Conservation (phyloP, 53 echinoderm and acorn worm genomes). For the Stichopus horrens region DNA sequence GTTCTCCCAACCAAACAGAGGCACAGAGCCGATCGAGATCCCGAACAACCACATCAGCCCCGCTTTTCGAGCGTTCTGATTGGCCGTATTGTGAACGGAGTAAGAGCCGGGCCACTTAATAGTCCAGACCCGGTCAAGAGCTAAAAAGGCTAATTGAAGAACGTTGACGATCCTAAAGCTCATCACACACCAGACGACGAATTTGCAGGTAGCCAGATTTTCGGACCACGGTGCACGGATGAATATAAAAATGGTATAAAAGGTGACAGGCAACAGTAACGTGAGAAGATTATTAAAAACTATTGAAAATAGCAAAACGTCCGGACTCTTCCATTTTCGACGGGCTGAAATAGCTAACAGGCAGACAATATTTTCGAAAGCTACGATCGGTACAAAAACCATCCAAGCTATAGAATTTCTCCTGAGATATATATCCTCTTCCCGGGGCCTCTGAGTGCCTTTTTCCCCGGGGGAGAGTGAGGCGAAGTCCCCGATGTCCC, state of each 20-base stretch:
- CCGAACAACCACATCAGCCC: conserved; percentile 96
- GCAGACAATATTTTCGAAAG: conserved; percentile 72
- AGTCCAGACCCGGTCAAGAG: conserved; percentile 93
- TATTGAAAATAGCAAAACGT: conserved; percentile 83
- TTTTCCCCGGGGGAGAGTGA: neutral
- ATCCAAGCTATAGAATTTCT: conserved; percentile 72
- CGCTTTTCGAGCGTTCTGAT: conserved; percentile 75
- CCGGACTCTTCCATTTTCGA: conserved; percentile 89
- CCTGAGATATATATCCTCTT: conserved; percentile 32
- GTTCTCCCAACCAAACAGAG: conserved; percentile 71
- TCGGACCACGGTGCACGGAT: conserved; percentile 45
- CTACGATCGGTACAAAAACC: conserved; percentile 59
- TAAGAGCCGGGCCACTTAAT: conserved; percentile 93
- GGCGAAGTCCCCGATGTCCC: neutral
- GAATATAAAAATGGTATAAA: conserved; percentile 66
- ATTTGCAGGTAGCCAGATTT: conserved; percentile 64
- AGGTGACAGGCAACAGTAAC: conserved; percentile 67
- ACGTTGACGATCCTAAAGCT: conserved; percentile 78
- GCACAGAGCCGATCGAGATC: conserved; percentile 73
- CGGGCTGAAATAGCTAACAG: conserved; percentile 73
- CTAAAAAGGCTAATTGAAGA: conserved; percentile 75
- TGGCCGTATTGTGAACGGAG: conserved; percentile 77
- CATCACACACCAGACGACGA: conserved; percentile 90
- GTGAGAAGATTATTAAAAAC: conserved; percentile 75
- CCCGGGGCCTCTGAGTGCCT: neutral